These are phyloP conservation scores for Geotrypetes seraphini DNA, from an alignment of 2,797 vertebrate genomes.

Conservation along the genomic window DNA sequence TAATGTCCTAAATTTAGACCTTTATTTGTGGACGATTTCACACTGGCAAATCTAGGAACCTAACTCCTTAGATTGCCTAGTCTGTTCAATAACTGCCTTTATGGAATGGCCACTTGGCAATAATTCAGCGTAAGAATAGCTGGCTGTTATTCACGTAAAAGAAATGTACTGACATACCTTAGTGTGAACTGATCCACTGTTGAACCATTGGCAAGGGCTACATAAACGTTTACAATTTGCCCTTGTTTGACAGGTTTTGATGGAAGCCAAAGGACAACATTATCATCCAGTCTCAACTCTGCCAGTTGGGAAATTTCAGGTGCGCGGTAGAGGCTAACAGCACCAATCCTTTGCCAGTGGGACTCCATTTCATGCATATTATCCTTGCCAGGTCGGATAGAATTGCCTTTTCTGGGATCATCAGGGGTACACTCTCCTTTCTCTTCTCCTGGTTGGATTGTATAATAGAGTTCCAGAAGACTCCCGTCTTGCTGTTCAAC, in stretches of 20 bases:
- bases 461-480: constrained; percentile 67
- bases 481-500: constrained; percentile 54
- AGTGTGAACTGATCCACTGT: constrained; percentile 82
- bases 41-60: no score
- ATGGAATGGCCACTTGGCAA: no score
- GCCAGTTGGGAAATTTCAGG: constrained; percentile 58
- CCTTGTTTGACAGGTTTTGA: constrained; percentile 73
- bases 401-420: constrained; percentile 65
- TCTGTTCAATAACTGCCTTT: no score
- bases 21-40: no score
- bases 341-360: constrained; percentile 72
- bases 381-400: constrained; percentile 72
- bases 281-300: constrained; percentile 71
- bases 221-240: constrained; percentile 70
- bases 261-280: constrained; percentile 75
- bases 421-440: constrained; percentile 55
- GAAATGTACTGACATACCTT: constrained; percentile 55
- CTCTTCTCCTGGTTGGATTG: constrained; percentile 47
- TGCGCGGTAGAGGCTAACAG: constrained; percentile 61
- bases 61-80: no score
- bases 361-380: constrained; percentile 54
- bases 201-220: constrained; percentile 66
- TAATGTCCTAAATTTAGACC: no score
- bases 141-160: rapidly evolving
- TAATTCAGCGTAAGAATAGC: no score